Evolutionary conservation across 2,797 vertebrate species (phyloP).

Genomic region (Urocyon cinereoargenteus): DNA sequence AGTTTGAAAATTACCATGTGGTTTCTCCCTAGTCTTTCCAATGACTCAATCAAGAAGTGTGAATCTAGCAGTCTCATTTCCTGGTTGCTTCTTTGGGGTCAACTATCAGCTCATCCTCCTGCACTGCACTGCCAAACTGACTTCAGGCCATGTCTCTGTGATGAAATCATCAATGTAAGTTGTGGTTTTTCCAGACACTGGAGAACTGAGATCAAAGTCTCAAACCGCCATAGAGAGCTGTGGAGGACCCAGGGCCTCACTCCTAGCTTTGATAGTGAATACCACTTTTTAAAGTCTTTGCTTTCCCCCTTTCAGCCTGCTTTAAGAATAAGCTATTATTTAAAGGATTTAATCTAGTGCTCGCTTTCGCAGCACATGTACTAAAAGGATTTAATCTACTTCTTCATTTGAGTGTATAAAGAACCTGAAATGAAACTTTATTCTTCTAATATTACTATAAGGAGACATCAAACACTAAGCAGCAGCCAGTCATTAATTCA

Average conservation of each 20-base stretch:
- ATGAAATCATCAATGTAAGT: background rate
- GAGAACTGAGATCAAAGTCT: background rate
- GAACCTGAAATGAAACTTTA: background rate
- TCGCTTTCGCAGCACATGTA: no score
- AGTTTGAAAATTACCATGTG: background rate
- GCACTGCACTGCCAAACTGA: background rate
- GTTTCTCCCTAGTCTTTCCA: background rate
- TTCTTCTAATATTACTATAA: background rate
- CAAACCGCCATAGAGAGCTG: background rate
- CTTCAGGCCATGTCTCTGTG: background rate
- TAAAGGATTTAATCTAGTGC: conserved; percentile 57
- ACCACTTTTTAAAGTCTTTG: background rate
- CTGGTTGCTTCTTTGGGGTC: background rate
- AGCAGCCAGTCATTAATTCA: background rate
- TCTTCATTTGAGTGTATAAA: conserved; percentile 12
- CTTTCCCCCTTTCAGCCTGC: background rate
- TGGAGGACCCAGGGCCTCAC: background rate
- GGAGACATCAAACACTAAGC: background rate
- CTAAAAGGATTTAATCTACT: conserved; percentile 56
- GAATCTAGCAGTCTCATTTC: background rate
- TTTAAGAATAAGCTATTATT: conserved; percentile 58
- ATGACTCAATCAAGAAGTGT: background rate
- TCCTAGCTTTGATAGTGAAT: conserved; percentile 59
- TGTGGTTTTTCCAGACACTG: background rate
- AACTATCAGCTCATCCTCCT: background rate